Conservation (phyloP, 1,140 invertebrate species). For the Bursaphelenchus mucronatus region DNA sequence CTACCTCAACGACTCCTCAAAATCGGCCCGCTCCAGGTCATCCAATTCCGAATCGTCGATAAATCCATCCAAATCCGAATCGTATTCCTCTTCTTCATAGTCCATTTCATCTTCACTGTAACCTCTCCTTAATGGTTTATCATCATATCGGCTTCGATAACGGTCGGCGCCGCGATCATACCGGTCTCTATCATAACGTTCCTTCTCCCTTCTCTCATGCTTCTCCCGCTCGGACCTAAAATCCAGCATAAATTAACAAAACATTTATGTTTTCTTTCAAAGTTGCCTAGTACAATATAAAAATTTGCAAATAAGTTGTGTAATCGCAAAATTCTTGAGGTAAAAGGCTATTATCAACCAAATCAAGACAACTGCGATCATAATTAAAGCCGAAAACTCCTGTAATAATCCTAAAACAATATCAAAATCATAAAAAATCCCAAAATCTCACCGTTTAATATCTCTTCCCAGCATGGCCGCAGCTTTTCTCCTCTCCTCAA, state of each 20-base stretch:
- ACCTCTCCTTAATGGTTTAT: neutral
- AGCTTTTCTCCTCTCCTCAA: neutral
- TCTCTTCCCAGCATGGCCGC: neutral
- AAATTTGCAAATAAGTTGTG: too few species aligned
- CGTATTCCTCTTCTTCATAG: constrained; percentile 42
- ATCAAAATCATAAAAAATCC: too few species aligned
- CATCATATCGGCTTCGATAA: neutral
- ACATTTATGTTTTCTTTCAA: too few species aligned
- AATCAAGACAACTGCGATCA: too few species aligned
- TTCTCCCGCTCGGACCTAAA: neutral
- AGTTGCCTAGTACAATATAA: too few species aligned
- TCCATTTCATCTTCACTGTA: constrained; percentile 40
- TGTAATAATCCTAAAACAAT: too few species aligned
- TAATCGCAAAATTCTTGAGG: too few species aligned
- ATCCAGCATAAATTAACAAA: neutral
- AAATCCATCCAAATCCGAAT: constrained; percentile 56
- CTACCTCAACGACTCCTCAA: constrained; percentile 48
- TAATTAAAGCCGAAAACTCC: too few species aligned
- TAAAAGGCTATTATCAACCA: too few species aligned
- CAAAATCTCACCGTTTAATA: too few species aligned
- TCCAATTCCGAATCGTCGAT: constrained; percentile 52
- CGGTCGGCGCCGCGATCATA: neutral
- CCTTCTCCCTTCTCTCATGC: neutral
- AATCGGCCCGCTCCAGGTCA: constrained; percentile 43
- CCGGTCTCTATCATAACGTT: neutral